A percentile compares a stretch with the other conserved stretches of the same genome.
Conservation (phyloP, 53 echinoderm and acorn worm genomes). For the Stichopus horrens region DNA sequence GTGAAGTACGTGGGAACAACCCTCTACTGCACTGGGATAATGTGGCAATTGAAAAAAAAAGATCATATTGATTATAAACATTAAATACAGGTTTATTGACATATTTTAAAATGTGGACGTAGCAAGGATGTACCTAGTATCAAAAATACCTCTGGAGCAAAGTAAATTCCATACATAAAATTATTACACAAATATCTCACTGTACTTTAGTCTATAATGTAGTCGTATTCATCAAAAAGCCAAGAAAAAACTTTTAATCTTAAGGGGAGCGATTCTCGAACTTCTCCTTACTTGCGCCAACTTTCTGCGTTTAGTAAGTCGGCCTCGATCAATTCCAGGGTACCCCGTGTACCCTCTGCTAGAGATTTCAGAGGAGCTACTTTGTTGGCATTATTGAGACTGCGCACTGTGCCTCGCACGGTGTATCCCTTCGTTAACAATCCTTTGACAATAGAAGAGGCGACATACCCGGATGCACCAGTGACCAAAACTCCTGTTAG, state of each 20-base stretch:
- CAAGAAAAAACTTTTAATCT: too few species aligned
- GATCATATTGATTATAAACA: too few species aligned
- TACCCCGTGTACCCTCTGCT: constrained; percentile 71
- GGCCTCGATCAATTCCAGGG: constrained; percentile 84
- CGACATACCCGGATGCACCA: constrained; percentile 86
- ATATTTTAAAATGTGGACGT: too few species aligned
- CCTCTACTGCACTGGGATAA: constrained; percentile 69
- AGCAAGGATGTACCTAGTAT: too few species aligned
- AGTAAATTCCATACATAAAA: too few species aligned
- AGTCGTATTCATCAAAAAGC: too few species aligned
- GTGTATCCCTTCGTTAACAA: constrained; percentile 68
- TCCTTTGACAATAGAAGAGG: constrained; percentile 70
- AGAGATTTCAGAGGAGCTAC: constrained; percentile 73
- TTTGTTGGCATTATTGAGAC: constrained; percentile 72
- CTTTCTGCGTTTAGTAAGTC: constrained; percentile 74
- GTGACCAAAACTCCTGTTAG: constrained; percentile 85
- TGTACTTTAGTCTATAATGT: too few species aligned
- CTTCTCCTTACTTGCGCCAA: constrained; percentile 76
- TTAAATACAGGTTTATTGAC: too few species aligned
- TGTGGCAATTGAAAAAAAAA: too few species aligned
- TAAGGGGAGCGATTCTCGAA: too few species aligned
- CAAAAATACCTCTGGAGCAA: too few species aligned
- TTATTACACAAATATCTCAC: too few species aligned
- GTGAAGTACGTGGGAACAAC: constrained; percentile 88
- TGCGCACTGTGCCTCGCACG: constrained; percentile 83